Evolutionary conservation across 2,797 vertebrate genomes (phyloP), one percentile per base, ranked within the genome.

Genomic region (Sebastes nivosus): DNA sequence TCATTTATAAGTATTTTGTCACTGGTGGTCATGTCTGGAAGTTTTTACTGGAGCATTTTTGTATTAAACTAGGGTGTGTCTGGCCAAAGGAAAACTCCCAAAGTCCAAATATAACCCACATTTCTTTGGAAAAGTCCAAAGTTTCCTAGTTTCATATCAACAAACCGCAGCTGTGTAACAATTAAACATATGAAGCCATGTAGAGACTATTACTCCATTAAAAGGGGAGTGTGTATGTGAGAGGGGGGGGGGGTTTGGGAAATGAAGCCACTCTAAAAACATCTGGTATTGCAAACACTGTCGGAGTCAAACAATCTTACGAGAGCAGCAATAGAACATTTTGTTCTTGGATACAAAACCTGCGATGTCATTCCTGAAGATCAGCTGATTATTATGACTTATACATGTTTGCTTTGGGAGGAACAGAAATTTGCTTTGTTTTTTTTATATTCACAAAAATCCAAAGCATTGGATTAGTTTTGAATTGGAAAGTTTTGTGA

Each of bases 121-220:
- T 79, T 88, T 83, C 58, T 68, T 70, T 74, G 82, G 78, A 82
- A 88, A 87, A 87, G 82, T 82, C 71, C 82, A 89, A 93, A 67
- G 82, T 89, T 90, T 90, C 88, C 68, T 74, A 81, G 89, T 92
- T 90, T 93, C 91, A 93, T 91, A 92, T 93, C 85, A 92, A 79
- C 85, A 86, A 52, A 68, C 81, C 57, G 30, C 70, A 86, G 81
- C 83, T 79, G 84, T 54, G 81, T 77, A 82, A 90, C 75, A 90
- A 91, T 92, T 79, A 93, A 89, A 86, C 71, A 61, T 16, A 27
- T 65, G 82, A 89, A 88, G 67, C 50, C 66, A 65, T 59, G 78
- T 42, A 60, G 86, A 59, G 82, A 82, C 67, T 54, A 55, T 90
- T 76, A 46, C 76, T 80, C 58, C 50, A 85, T 84, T 77, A 70